Base-by-base conservation (phyloP, 1,140 invertebrate genomes). In the Argopecten irradians region DNA sequence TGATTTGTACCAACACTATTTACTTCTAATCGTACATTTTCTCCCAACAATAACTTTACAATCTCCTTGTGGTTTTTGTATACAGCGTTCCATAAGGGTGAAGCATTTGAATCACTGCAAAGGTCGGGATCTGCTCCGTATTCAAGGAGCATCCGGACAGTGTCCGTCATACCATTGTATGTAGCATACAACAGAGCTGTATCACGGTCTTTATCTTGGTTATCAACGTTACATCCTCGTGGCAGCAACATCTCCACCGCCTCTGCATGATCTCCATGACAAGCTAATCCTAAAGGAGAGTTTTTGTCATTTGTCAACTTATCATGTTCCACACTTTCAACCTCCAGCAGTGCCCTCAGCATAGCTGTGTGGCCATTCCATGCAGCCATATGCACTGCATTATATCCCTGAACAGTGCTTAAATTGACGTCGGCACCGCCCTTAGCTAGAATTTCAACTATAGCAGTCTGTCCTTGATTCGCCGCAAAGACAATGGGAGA, bases 11-110 rank as follows among this genome's bases (percentile, higher is more conserved):
- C 94, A n/a, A 88, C 71, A 39, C 90, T 92, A 22, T 36, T 0
- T 0, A 91, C 87, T 34, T 93, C 92, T 87, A 94, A 46, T 32
- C 87, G 86, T 8, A 94, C 93, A 92, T 94, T 94, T 34, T 90
- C 83, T 36, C 89, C 88, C 0, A 94, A 39, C 28, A 94, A 90
- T 11, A 93, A 32, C 85, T 92, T 93, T 0, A 94, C 91, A 9
- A 92, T 85, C 22, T 91, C 89, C 36, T 89, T 90, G 28, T 91
- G 43, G 0, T 88, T 88, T 82, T 87, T 91, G 33, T 93, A 93
- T 9, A 93, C 92, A 32, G 93, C 93, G 91, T 94, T 94, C 93
- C 94, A 94, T 41, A 94, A 86, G 11, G 93, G 93, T 0, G 93
- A 93, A 22, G 90, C 90, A 14, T 92, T 87, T 0, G 90, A 86